Percentiles rank a stretch among this genome's conserved stretches.
These are phyloP conservation scores for Ramazzottius varieornatus DNA, from an alignment of 2,888 invertebrate genomes.

Conservation along the genomic window DNA sequence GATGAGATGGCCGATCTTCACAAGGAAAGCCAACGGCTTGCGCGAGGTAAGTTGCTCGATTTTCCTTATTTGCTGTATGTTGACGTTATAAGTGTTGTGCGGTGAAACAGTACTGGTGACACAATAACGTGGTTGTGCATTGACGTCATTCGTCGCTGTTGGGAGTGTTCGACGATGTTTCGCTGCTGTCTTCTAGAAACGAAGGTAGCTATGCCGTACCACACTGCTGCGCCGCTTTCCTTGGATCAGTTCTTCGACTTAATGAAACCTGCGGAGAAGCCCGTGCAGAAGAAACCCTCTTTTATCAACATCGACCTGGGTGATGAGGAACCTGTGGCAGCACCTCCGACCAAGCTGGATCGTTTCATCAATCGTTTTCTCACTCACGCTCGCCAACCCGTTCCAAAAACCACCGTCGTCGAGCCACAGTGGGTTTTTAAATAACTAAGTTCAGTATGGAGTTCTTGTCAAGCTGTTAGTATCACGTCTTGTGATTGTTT, in stretches of 20 bases:
- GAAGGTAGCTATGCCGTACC: not conserved
- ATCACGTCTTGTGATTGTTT: too few relatives aligned
- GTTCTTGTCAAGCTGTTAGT: too few relatives aligned
- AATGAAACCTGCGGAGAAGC: not conserved
- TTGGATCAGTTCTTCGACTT: not conserved
- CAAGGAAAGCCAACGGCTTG: not conserved
- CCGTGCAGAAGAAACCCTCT: not conserved
- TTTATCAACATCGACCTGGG: not conserved
- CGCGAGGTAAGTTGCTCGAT: not conserved
- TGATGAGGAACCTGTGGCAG: not conserved
- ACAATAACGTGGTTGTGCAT: not conserved
- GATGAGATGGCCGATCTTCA: not conserved
- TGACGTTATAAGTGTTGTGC: too few relatives aligned
- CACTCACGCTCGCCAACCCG: not conserved
- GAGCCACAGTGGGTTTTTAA: too few relatives aligned
- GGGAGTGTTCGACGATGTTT: not conserved
- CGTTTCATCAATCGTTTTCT: not conserved
- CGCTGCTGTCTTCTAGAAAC: not conserved
- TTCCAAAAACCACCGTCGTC: too few relatives aligned
- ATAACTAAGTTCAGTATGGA: too few relatives aligned
- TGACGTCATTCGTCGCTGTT: not conserved
- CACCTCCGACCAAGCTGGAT: not conserved
- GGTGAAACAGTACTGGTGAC: too few relatives aligned
- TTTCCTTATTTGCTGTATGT: too few relatives aligned
- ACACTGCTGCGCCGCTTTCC: not conserved